Base-by-base conservation (phyloP, 2,113 vertebrate species). In the Tragelaphus buxtoni region DNA sequence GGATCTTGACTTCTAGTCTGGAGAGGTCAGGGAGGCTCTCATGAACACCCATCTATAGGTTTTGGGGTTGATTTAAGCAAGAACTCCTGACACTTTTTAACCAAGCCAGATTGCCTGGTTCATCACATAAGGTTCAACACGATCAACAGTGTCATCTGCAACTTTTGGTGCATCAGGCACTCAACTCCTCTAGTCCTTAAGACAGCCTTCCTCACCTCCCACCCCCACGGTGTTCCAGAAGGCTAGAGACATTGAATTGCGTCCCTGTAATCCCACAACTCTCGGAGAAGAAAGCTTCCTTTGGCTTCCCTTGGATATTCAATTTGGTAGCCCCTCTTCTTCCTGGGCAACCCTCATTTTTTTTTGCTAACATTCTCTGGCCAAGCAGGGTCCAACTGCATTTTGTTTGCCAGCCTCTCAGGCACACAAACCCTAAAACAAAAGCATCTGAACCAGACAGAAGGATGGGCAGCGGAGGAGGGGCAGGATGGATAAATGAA, bases 41-140 rank as follows among this genome's bases (percentile, higher is more conserved):
- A 0, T 14, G 13, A 10, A 60, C 53, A 10, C 45, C 24, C 76
- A 8, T 30, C 16, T 18, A 12, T 30, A 47, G 83, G 22, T 39
- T 1, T 42, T 47, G n/a, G 65, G 20, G 55, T 63, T 39, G 42
- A 76, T 39, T 69, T 24, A 11, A 55, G 49, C 79, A 7, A 56
- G 84, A 69, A 53, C 18, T 30, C 42, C 47, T 76, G 16, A 4
- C 4, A 16, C 16, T 39, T 76, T 65, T 47, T 49, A 13, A 16
- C 90, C 42, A 81, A 81, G 53, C 69, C 72, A 12, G 39, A 8
- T 22, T 7, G 72, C 55, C 49, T 69, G 30, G 35, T 35, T n/a
- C 45, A 20, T 82, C 30, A 30, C 2, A 1, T 1, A 17, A 2
- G 1, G 0, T 17, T 10, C 7, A 42, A 24, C 0, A 18, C 13